Evolutionary conservation across 2,113 vertebrate species (phyloP).

Genomic region (Sphaerodactylus townsendi): DNA sequence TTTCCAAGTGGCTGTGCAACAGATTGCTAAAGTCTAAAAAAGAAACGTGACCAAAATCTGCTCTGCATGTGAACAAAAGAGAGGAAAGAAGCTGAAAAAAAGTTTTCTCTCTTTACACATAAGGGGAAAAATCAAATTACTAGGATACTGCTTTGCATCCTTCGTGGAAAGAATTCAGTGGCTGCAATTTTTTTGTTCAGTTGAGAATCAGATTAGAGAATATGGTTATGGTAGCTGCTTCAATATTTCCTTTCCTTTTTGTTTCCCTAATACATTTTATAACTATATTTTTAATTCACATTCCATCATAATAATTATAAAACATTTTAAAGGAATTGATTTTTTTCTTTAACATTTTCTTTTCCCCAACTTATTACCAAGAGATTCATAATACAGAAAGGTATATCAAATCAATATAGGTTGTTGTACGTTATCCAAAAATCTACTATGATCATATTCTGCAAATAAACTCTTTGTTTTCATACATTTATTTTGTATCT

Average conservation of each 20-base stretch:
- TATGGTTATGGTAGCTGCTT: background rate
- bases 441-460: no score
- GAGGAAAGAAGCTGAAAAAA: conserved; percentile 9
- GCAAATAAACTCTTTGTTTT: no score
- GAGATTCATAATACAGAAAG: no score
- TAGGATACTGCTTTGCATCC: background rate
- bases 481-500: no score
- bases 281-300: no score
- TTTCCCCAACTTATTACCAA: no score
- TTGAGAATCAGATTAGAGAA: background rate
- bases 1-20: conserved; percentile 23
- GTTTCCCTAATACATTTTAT: background rate
- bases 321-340: no score
- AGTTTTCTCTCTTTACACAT: background rate
- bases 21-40: conserved; percentile 33
- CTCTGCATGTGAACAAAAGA: conserved; percentile 39
- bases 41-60: conserved; percentile 41
- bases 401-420: no score
- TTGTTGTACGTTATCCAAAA: no score
- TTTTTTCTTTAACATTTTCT: no score
- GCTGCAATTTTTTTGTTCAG: background rate
- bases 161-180: background rate
- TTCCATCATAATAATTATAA: no score
- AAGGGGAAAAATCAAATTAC: background rate
- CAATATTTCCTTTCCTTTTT: background rate